Evolutionary conservation across 2,888 invertebrate genomes (phyloP).

Genomic region (Diaprepes abbreviatus): DNA sequence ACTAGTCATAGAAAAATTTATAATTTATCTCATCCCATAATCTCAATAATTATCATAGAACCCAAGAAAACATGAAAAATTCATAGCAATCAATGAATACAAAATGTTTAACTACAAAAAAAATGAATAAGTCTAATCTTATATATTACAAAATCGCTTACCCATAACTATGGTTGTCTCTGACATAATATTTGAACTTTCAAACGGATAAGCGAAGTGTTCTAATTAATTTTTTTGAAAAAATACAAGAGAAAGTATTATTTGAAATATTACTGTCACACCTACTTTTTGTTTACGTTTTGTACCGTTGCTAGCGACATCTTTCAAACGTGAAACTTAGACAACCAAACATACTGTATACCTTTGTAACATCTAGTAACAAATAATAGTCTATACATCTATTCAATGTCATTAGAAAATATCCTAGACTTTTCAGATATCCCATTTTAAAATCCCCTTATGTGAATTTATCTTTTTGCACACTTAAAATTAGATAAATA

Average conservation of each 20-base stretch:
- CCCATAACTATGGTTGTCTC: slow-evolving; percentile 56
- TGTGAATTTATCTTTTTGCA: no score
- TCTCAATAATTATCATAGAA: no score
- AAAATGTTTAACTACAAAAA: background rate
- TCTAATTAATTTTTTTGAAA: slow-evolving; percentile 24
- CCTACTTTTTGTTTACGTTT: slow-evolving; percentile 61
- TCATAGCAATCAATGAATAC: slow-evolving; percentile 6
- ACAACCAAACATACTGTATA: background rate
- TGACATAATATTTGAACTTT: slow-evolving; percentile 52
- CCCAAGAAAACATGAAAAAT: no score
- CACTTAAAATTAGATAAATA: no score
- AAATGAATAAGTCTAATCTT: no score
- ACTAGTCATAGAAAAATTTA: no score
- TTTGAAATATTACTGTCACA: slow-evolving; percentile 55
- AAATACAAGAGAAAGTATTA: slow-evolving; percentile 32
- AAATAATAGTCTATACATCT: no score
- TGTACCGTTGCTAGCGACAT: slow-evolving; percentile 47
- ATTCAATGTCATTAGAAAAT: no score
- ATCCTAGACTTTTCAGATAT: no score
- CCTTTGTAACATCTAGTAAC: background rate
- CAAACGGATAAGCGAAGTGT: slow-evolving; percentile 40
- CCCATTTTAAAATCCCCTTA: no score
- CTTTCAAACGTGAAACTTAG: background rate
- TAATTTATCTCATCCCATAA: no score
- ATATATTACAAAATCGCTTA: no score